Base-by-base conservation (phyloP, 2,113 vertebrate genomes). In the Pseudolaguvia tuberculata region DNA sequence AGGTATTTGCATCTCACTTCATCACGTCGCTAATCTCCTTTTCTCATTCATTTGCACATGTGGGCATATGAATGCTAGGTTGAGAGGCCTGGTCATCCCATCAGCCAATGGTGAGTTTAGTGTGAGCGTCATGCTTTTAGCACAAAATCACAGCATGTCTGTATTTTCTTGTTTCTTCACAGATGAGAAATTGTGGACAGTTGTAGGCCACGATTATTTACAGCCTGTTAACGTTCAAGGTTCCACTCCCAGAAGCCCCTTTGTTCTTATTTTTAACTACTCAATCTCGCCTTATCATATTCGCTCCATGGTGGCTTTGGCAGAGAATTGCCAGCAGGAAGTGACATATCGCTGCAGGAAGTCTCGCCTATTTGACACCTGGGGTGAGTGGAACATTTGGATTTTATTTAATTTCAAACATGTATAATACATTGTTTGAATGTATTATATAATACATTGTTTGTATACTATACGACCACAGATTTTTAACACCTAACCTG, bases 101-200 rank as follows among this genome's bases (percentile, higher is more conserved):
- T 17, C 53, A 39, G 17, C 53, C 23, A 23, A 53, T 51, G 50
- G 58, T 42, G 48, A 56, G 62, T 58, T 25, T 57, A 51, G 51
- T 29, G 11, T 61, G 29, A 50, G 31, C 51, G 57, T 71, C 14
- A 2, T 23, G 59, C 7, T 48, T 75, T 66, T 63, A 18, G 42
- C 42, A 58, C 55, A 27, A 31, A 25, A 70, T 42, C 45, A 35
- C n/a, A 52, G 45, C 55, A 35, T 74, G 23, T 67, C 27, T 59
- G 67, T 76, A n/a, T 69, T 27, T 69, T 61, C 72, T 17, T 77
- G 81, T 1, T 53, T 73, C 53, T 80, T 27, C 25, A 45, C 86
- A 99, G 96, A 94, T 76, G 93, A 96, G 77, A 96, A 93, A 84
- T 93, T 94, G 71, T 99, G 96, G 97, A 97, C 94, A 0, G 85